Evolutionary conservation across 2,888 invertebrate species (phyloP).

Genomic region (Drosophila tanythrix): DNA sequence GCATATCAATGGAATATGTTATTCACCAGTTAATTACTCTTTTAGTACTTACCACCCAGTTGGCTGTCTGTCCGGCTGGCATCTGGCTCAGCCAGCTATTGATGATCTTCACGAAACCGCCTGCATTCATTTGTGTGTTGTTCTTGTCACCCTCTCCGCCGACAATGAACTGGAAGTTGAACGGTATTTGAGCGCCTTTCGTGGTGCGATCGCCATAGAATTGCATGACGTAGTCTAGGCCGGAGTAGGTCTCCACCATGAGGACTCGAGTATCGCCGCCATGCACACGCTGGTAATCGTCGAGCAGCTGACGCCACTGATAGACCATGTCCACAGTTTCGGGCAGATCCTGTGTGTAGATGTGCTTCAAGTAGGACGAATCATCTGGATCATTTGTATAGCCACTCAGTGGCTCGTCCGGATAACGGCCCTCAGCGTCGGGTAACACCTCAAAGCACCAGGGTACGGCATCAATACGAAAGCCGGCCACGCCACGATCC

Average conservation of each 20-base stretch:
- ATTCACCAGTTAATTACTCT: neutral
- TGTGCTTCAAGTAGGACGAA: slow-evolving; percentile 87
- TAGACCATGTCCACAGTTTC: slow-evolving; percentile 89
- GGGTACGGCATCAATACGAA: slow-evolving; percentile 91
- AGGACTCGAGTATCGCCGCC: slow-evolving; percentile 86
- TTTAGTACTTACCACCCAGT: slow-evolving; percentile 88
- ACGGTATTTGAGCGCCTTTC: slow-evolving; percentile 87
- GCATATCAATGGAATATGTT: neutral
- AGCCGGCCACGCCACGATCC: slow-evolving; percentile 93
- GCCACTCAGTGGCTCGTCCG: slow-evolving; percentile 87
- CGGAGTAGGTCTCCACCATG: slow-evolving; percentile 88
- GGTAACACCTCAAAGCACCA: slow-evolving; percentile 84
- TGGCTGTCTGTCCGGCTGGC: slow-evolving; percentile 86
- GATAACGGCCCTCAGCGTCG: slow-evolving; percentile 86
- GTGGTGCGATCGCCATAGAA: slow-evolving; percentile 87
- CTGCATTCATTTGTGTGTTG: slow-evolving; percentile 81
- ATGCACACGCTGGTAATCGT: slow-evolving; percentile 86
- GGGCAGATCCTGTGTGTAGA: slow-evolving; percentile 88
- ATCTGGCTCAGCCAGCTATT: slow-evolving; percentile 87
- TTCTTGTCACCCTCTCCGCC: slow-evolving; percentile 86
- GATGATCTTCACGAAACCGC: slow-evolving; percentile 86
- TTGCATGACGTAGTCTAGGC: slow-evolving; percentile 85
- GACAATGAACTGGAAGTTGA: slow-evolving; percentile 88
- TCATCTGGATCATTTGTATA: slow-evolving; percentile 85
- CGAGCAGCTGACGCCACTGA: slow-evolving; percentile 88